Evolutionary conservation across 2,113 vertebrate genomes (phyloP).

Genomic region (Athene noctua): DNA sequence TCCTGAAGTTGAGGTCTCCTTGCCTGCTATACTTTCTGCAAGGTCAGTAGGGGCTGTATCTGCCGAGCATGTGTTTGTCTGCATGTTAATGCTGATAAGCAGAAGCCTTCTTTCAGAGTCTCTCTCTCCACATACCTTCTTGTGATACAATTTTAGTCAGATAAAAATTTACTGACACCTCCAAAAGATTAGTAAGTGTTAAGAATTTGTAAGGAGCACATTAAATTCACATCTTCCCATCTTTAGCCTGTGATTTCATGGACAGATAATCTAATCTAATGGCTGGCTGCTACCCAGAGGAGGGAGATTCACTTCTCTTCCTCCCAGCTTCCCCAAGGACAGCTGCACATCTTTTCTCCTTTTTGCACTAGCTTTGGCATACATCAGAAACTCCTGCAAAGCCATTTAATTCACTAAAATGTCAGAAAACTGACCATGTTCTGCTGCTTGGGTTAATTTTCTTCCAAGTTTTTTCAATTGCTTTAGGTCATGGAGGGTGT

Average conservation of each 20-base stretch:
- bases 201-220: background rate
- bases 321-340: background rate
- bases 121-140: background rate
- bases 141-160: background rate
- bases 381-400: background rate
- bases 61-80: background rate
- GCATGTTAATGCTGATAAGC: background rate
- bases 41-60: background rate
- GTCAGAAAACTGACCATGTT: background rate
- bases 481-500: background rate
- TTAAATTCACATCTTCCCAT: background rate
- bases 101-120: background rate
- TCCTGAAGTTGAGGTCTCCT: background rate
- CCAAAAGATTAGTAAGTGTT: background rate
- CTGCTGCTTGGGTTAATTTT: background rate
- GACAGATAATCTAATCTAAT: background rate
- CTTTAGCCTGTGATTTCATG: background rate
- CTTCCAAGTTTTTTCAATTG: background rate
- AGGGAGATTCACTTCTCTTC: background rate
- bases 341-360: background rate
- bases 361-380: background rate
- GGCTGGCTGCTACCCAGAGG: background rate
- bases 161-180: background rate
- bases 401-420: background rate
- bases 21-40: background rate